Evolutionary conservation across 2,888 invertebrate genomes (phyloP), one percentile per base, ranked within the genome.

Genomic region (Cosmia trapezina): DNA sequence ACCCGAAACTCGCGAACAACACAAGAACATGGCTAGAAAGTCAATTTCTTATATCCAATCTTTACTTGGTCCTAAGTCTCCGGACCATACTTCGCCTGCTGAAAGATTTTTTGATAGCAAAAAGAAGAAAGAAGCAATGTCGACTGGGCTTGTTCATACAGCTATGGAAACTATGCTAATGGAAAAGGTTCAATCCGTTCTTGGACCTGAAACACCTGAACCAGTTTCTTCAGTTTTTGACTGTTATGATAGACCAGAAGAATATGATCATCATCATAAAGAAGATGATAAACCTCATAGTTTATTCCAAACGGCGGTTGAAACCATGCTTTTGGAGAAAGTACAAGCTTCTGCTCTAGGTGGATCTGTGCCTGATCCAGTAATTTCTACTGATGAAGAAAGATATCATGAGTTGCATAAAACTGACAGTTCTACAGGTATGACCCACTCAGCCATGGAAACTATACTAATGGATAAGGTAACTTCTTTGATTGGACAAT

Each of bases 81-180:
- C 82, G 9, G 79, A 78, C 47, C 72, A 78, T 47, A 47, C 67
- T 33, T 75, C 86, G 1, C 78, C 79, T 9, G 76, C 73, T 14
- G 85, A 85, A 51, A 85, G 62, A 51, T 67, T 70, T 11, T 76
- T 82, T 57, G 70, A 76, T 54, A 65, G 33, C 45, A 85, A 84
- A 17, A 83, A 81, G 51, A 86, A 86, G 12, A 81, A 73, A 69
- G 88, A 88, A 77, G 43, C 85, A 3, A 93, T 91, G 83, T 90
- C 91, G 1, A 90, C 91, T 1, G 94, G 95, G 0, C 87, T 96
- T 51, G 82, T 96, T 69, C 94, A 94, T 56, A 95, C 96, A 4
- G 97, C 96, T 17, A 94, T 96, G 91, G 94, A 95, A 84, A 96
- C 96, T 28, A 96, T 96, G 76, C 89, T 96, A 8, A 94, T 96